Conservation (phyloP, 2,113 vertebrate species). For the Onychostruthus taczanowskii region DNA sequence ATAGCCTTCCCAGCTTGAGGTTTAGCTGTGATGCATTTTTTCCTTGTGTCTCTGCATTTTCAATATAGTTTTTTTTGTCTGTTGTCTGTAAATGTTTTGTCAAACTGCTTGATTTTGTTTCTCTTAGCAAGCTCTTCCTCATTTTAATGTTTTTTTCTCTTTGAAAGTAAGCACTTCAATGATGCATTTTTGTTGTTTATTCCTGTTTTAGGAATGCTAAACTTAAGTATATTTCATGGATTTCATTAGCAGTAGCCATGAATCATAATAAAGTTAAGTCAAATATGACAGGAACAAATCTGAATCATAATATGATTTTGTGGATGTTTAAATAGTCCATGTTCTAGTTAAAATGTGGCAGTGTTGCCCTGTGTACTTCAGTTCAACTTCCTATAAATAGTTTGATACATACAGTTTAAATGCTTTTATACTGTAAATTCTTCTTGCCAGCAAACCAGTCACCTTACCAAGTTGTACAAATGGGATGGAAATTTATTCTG, state of each 20-base stretch:
- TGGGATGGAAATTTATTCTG: background rate
- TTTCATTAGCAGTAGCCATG: background rate
- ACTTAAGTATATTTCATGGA: background rate
- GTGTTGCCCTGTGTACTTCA: background rate
- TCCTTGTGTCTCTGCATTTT: fast-evolving
- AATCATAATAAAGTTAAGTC: background rate
- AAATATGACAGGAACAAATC: background rate
- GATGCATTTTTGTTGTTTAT: background rate
- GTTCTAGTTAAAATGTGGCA: background rate
- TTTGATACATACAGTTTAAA: background rate
- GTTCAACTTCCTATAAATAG: background rate
- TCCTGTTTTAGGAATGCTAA: background rate
- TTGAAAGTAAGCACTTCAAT: background rate
- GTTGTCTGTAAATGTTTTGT: background rate
- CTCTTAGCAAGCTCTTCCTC: background rate
- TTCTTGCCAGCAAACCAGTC: background rate
- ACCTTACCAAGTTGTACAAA: background rate
- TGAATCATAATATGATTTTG: background rate
- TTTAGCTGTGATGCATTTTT: background rate
- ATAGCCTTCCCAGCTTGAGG: background rate
- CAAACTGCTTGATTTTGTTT: background rate
- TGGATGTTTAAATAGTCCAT: background rate
- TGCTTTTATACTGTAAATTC: background rate
- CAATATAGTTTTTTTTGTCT: background rate
- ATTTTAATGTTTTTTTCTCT: background rate